Conservation (phyloP, 2,797 vertebrate genomes). For the Eulemur mongoz region DNA sequence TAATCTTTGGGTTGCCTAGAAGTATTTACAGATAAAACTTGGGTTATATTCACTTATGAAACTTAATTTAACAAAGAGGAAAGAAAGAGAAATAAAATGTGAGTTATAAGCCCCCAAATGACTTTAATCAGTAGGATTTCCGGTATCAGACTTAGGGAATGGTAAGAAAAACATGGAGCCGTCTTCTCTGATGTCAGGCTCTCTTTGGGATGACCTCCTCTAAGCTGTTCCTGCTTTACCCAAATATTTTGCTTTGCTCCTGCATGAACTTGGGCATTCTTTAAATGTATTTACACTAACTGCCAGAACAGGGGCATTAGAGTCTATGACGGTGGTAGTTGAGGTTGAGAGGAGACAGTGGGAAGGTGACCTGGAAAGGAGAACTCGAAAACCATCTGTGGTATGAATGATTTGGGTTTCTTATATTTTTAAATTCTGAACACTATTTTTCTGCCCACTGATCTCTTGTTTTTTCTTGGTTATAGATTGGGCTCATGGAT, state of each 20-base stretch:
- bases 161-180: neutral
- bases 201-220: neutral
- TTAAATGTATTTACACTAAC: neutral
- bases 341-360: neutral
- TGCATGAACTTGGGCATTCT: neutral
- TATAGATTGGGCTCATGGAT: conserved; percentile 89
- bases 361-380: neutral
- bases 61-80: neutral
- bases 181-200: neutral
- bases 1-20: neutral
- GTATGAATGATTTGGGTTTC: neutral
- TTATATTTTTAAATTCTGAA: neutral
- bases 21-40: neutral
- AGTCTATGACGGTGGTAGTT: neutral
- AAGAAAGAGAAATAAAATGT: neutral
- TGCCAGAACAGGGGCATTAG: neutral
- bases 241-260: neutral
- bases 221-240: neutral
- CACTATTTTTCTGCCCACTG: conserved; percentile 26
- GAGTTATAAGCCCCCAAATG: neutral
- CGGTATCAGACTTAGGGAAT: neutral
- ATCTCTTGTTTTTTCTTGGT: conserved; percentile 70
- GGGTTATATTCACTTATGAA: neutral
- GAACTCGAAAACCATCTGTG: neutral
- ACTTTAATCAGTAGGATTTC: neutral